phyloP scores from a whole-genome alignment of 2,888 invertebrate genomes.

The Sphaeridia pumilis region DNA sequence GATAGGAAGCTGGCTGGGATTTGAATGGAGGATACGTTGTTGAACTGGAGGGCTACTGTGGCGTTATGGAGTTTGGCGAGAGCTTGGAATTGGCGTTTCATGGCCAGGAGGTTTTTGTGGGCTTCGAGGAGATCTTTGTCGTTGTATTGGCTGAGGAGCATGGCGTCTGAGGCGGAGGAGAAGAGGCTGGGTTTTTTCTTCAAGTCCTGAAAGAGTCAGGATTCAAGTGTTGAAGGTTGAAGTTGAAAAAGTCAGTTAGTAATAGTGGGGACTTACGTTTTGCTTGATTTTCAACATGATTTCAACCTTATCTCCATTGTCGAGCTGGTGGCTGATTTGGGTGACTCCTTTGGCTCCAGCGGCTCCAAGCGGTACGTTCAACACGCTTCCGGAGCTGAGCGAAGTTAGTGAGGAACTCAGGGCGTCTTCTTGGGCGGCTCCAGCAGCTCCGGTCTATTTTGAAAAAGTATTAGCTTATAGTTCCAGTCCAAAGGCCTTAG shows the following conservation, averaged over 20 bases:
- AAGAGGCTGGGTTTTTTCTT: no score
- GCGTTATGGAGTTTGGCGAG: slow-evolving; percentile 6
- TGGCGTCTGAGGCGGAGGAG: neutral
- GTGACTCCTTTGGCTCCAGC: slow-evolving; percentile 19
- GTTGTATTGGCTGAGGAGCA: neutral
- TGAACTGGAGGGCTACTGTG: neutral
- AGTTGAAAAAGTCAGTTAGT: no score
- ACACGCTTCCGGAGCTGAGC: neutral
- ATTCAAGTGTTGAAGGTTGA: no score
- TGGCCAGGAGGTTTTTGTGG: slow-evolving; percentile 4
- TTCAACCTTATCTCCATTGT: slow-evolving; percentile 27
- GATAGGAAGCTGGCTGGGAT: neutral
- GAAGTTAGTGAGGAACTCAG: neutral
- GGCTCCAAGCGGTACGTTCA: slow-evolving; percentile 7
- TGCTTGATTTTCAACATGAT: slow-evolving; percentile 22
- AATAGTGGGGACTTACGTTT: neutral
- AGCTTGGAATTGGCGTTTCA: slow-evolving; percentile 8
- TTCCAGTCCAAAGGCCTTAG: neutral
- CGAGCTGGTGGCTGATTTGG: slow-evolving; percentile 24
- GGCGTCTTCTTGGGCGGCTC: no score
- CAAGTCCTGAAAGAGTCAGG: no score
- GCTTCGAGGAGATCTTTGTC: slow-evolving; percentile 1
- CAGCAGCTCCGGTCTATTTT: no score
- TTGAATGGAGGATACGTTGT: neutral
- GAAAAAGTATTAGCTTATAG: no score